Evolutionary conservation across 2,113 vertebrate species (phyloP).

Genomic region (Phoenicopterus ruber): DNA sequence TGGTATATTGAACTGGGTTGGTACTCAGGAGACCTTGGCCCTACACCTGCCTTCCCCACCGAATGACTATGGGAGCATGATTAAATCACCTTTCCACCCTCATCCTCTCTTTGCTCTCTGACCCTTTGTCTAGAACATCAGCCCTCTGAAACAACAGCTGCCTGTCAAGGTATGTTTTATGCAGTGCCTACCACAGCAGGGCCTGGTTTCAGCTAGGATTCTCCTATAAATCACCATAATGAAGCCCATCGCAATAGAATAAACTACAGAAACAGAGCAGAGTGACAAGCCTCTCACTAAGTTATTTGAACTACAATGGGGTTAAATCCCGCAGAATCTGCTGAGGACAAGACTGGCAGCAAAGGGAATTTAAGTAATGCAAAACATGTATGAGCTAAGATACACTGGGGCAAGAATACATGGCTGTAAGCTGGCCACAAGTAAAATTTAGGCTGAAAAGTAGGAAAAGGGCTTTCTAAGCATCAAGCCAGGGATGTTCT

Average conservation of each 20-base stretch:
- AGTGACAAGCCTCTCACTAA: neutral
- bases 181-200: neutral
- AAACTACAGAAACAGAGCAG: neutral
- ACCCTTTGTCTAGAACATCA: neutral
- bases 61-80: neutral
- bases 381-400: neutral
- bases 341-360: neutral
- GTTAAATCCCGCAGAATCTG: neutral
- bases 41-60: neutral
- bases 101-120: neutral
- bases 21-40: neutral
- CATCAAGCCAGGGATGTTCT: neutral
- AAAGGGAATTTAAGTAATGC: neutral
- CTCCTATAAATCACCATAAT: neutral
- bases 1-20: neutral
- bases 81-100: neutral
- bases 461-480: neutral
- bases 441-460: neutral
- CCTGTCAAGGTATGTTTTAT: neutral
- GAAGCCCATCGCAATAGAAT: neutral
- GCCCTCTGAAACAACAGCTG: neutral
- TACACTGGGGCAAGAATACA: neutral
- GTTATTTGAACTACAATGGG: neutral
- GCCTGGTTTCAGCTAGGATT: neutral
- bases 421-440: neutral